Evolutionary conservation across 2,797 vertebrate species (phyloP), one percentile per base, ranked within the genome.

Genomic region (Poliocrania exsul): DNA sequence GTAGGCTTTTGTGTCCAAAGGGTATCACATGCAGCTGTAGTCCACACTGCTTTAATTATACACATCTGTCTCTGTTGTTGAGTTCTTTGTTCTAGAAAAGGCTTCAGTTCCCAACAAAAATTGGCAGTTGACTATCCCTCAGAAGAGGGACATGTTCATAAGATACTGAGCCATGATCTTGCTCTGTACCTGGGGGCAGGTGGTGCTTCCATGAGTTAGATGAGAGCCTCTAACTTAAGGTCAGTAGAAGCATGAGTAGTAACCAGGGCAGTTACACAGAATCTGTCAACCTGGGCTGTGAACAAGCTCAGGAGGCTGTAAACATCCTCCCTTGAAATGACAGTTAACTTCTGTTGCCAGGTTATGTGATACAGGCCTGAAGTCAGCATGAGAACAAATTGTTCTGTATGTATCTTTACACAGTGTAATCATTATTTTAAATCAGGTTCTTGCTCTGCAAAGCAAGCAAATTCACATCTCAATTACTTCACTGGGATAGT

Each of bases 151-250:
- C 9, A 1, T 2, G 6, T 74, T 86, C 66, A 73, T 57, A 42
- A 93, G 44, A 37, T 44, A 64, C 2, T 23, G 14, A 92, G 44
- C 18, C 44, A 56, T 0, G 0, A 3, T 72, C 35, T 61, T 61
- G 37, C 21, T 74, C n/a, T 57, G 15, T 67, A 20, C 42, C 3
- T 71, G 17, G 25, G 29, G 33, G 15, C 79, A 84, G 25, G 19
- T 29, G 40, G 19, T 3, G 6, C 33, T 70, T 74, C 47, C 0
- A 0, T 38, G n/a, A 61, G 57, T 16, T 28, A 37, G 12, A 17
- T 6, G 3, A 11, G 31, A 78, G n/a, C 51, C 26, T 70, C 61
- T 81, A 25, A 44, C 31, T 9, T 42, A 26, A 66, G 40, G 75
- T 47, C 71, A 47, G 51, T 31, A 35, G 29, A 61, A 72, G 74